Conservation (phyloP, 1,140 invertebrate genomes). For the Bombus superbus region DNA sequence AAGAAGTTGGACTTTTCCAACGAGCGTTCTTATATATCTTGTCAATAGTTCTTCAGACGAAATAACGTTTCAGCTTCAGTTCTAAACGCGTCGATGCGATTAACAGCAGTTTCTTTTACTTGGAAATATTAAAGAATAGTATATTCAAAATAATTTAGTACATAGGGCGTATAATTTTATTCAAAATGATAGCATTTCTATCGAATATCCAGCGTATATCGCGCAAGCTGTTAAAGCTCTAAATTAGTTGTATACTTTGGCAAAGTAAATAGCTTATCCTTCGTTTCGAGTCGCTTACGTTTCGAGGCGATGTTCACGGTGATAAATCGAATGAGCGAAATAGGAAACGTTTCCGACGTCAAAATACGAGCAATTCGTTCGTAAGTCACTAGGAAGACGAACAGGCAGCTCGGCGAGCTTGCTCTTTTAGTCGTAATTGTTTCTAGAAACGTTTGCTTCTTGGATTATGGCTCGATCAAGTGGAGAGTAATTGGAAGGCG, state of each 20-base stretch:
- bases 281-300: neutral
- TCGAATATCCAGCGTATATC: neutral
- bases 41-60: neutral
- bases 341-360: neutral
- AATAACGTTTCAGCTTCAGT: neutral
- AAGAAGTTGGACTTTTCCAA: neutral
- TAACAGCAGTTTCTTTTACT: neutral
- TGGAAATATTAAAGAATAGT: neutral
- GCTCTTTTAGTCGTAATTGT: conserved; percentile 10
- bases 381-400: neutral
- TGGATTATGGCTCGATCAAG: neutral
- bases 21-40: neutral
- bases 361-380: neutral
- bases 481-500: neutral
- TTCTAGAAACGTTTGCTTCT: neutral
- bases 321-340: neutral
- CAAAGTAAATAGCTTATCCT: neutral
- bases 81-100: neutral
- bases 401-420: too few relatives aligned
- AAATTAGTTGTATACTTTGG: neutral
- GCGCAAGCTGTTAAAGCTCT: neutral
- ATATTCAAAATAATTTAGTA: neutral
- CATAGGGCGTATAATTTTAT: neutral
- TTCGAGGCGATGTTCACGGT: too few relatives aligned
- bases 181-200: neutral